Evolutionary conservation across 2,113 vertebrate species (phyloP), one percentile per base, ranked within the genome.

Genomic region (Lucifuga dentata): DNA sequence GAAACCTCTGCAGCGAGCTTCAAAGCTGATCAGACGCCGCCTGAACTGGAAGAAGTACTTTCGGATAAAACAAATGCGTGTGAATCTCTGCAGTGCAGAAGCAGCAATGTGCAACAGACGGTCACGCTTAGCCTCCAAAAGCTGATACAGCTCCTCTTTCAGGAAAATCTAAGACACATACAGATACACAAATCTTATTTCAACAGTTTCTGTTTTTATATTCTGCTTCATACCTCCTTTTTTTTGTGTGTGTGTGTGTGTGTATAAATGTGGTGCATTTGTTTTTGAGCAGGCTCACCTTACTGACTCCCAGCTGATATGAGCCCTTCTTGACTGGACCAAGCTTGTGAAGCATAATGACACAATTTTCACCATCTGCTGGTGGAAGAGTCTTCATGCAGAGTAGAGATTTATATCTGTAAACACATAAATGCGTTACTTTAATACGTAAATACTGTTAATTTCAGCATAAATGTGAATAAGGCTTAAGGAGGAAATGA

Each of bases 381-480:
- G 94, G 90, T 19, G 95, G 91, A 2, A 78, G 76, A 8, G 92
- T 91, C 62, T 87, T 90, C 69, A 97, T 88, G 51, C 95, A 93
- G 0, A 98, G 87, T 0, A 99, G 92, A 17, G 94, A 93, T 85
- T 97, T 96, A 62, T 98, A 99, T 91, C 98, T 99, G 86, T 50
- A 68, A 36, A 46, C n/a, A 72, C 8, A 63, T 8, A 52, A 12
- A n/a, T n/a, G n/a, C n/a, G n/a, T n/a, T n/a, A n/a, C n/a, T n/a
- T n/a, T n/a, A n/a, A n/a, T n/a, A n/a, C n/a, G n/a, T n/a, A n/a
- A n/a, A n/a, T n/a, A n/a, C n/a, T n/a, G n/a, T n/a, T n/a, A n/a
- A n/a, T n/a, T n/a, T n/a, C n/a, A n/a, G n/a, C n/a, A n/a, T n/a
- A n/a, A n/a, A n/a, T n/a, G n/a, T n/a, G n/a, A n/a, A n/a, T n/a